phyloP scores from a whole-genome alignment of 2,888 invertebrate species.

The Tyria jacobaeae region DNA sequence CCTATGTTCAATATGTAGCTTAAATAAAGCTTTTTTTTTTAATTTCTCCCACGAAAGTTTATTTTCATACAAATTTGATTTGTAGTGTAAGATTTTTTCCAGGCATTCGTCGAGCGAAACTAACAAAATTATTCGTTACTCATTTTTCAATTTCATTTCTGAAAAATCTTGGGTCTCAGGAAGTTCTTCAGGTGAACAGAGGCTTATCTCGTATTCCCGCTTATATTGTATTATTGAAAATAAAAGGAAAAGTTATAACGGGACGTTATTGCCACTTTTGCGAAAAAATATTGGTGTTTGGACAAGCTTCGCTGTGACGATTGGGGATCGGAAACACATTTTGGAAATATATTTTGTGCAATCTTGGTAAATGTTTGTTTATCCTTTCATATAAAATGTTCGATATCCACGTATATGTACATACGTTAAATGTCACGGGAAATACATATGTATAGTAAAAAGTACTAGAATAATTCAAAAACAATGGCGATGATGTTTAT shows the following conservation, averaged over 20 bases:
- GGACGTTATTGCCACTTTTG: conserved; percentile 20
- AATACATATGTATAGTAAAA: background rate
- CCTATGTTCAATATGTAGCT: too few relatives aligned
- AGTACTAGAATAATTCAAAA: background rate
- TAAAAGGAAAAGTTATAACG: conserved; percentile 20
- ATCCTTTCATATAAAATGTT: background rate
- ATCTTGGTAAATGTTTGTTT: background rate
- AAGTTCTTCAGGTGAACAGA: too few relatives aligned
- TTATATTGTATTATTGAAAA: conserved; percentile 21
- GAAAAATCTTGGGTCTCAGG: too few relatives aligned
- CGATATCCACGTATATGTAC: background rate
- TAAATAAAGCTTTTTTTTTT: too few relatives aligned
- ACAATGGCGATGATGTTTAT: background rate
- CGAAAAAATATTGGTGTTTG: conserved; percentile 28
- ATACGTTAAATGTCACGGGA: background rate
- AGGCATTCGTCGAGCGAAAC: too few relatives aligned
- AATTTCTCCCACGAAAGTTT: too few relatives aligned
- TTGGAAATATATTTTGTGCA: background rate
- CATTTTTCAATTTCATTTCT: too few relatives aligned
- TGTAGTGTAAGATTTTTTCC: too few relatives aligned
- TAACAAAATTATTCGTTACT: too few relatives aligned
- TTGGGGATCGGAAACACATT: conserved; percentile 30
- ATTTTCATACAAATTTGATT: too few relatives aligned
- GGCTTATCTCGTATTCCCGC: conserved; percentile 2
- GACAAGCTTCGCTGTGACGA: conserved; percentile 21